Conservation (phyloP, 64 coral and sea anemone genomes). For the Actinia tenebrosa region DNA sequence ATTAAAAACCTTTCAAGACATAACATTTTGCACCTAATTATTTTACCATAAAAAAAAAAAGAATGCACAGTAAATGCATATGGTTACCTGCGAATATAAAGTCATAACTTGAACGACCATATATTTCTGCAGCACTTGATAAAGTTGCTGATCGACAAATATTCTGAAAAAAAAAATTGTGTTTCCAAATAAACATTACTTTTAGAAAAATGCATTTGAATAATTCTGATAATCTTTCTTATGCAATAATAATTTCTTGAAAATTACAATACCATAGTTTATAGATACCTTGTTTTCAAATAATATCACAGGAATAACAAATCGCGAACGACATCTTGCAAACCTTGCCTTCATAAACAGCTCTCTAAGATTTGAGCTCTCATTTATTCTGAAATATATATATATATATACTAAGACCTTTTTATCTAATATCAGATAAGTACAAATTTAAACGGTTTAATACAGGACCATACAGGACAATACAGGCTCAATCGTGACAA, state of each 20-base stretch:
- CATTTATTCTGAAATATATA: constrained; percentile 48
- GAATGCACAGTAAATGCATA: neutral
- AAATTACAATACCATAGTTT: neutral
- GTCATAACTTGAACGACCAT: constrained; percentile 90
- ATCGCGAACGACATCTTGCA: constrained; percentile 94
- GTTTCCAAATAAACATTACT: neutral
- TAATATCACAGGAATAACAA: constrained; percentile 94
- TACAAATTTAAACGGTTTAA: no score
- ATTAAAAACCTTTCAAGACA: no score
- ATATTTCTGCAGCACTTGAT: constrained; percentile 92
- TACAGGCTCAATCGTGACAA: no score
- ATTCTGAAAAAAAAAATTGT: constrained; percentile 51
- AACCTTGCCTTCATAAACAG: constrained; percentile 92
- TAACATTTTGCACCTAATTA: no score
- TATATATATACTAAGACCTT: neutral
- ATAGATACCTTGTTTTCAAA: constrained; percentile 88
- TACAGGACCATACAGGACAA: no score
- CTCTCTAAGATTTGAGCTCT: constrained; percentile 59
- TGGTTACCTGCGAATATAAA: constrained; percentile 82
- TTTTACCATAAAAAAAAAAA: no score
- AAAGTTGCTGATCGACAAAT: constrained; percentile 91
- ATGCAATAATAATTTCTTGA: neutral
- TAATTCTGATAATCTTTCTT: neutral
- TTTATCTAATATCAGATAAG: no score
- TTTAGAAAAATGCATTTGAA: no score